Evolutionary conservation across 2,888 invertebrate genomes (phyloP).

Genomic region (Melanostoma mellinum): DNA sequence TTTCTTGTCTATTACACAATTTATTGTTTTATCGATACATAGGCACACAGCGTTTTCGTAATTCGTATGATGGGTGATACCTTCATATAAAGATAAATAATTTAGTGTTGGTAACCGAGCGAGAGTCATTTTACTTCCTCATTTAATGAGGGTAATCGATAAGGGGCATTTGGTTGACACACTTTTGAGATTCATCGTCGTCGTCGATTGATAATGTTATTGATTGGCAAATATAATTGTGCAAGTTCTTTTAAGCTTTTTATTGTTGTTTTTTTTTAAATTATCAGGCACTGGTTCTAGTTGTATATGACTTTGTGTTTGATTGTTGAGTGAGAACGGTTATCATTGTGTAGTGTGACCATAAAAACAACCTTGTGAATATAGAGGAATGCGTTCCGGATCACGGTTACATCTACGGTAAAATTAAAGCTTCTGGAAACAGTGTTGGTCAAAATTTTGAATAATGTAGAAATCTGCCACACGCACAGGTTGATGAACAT

Average conservation of each 20-base stretch:
- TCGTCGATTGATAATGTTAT: conserved; percentile 1
- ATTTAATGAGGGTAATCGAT: conserved; percentile 59
- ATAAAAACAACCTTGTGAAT: too few species aligned
- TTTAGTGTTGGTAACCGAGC: conserved; percentile 24
- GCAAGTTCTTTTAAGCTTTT: conserved; percentile 20
- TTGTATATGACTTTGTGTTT: too few species aligned
- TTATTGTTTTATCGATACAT: conserved; percentile 37
- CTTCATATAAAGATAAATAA: conserved; percentile 41
- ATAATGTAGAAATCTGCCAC: too few species aligned
- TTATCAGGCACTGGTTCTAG: too few species aligned
- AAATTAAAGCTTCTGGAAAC: too few species aligned
- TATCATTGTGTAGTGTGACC: too few species aligned
- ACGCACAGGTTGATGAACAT: too few species aligned
- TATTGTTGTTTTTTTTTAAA: conserved; percentile 1
- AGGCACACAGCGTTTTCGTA: conserved; percentile 2
- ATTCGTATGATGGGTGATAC: conserved; percentile 9
- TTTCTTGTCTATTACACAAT: conserved; percentile 59
- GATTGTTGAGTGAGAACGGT: too few species aligned
- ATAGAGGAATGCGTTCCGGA: too few species aligned
- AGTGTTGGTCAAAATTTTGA: too few species aligned
- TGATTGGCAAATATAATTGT: conserved; percentile 41
- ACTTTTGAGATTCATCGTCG: conserved; percentile 51
- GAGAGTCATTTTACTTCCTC: conserved; percentile 45
- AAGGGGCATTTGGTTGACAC: conserved; percentile 30
- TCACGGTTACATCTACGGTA: too few species aligned